Conservation (phyloP, 2,113 vertebrate genomes). For the Bufo bufo region DNA sequence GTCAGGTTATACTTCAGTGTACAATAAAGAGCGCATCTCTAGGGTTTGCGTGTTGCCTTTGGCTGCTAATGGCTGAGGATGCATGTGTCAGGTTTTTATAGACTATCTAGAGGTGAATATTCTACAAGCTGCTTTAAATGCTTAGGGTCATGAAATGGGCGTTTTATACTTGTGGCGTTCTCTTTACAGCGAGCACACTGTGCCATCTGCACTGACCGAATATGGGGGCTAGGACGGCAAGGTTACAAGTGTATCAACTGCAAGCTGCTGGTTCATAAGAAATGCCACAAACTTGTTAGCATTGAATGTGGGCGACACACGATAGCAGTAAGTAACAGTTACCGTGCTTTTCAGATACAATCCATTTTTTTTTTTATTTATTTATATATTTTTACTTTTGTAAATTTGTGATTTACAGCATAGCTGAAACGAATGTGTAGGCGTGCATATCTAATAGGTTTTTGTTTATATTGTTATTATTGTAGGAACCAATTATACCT, state of each 20-base stretch:
- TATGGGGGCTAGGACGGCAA: slow-evolving; percentile 97
- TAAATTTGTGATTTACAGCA: not conserved
- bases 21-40: not conserved
- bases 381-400: not conserved
- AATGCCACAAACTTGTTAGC: slow-evolving; percentile 95
- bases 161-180: not conserved
- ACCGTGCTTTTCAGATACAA: too few relatives aligned
- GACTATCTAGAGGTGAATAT: not conserved
- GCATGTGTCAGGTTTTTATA: not conserved
- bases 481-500: slow-evolving; percentile 85
- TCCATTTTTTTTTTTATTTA: too few relatives aligned
- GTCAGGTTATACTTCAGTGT: not conserved
- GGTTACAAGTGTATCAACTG: slow-evolving; percentile 99
- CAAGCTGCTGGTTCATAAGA: slow-evolving; percentile 98
- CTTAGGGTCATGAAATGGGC: not conserved
- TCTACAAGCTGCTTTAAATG: not conserved
- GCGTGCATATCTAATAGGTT: not conserved
- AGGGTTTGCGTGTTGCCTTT: not conserved
- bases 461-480: slow-evolving; percentile 33
- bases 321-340: slow-evolving; percentile 71
- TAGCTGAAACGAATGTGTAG: not conserved
- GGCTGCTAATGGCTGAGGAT: not conserved
- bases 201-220: slow-evolving; percentile 95
- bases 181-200: slow-evolving; percentile 89
- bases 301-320: slow-evolving; percentile 87